Evolutionary conservation across 1,140 invertebrate genomes (phyloP), one percentile per base, ranked within the genome.

Genomic region (Drosophila rhopaloa): DNA sequence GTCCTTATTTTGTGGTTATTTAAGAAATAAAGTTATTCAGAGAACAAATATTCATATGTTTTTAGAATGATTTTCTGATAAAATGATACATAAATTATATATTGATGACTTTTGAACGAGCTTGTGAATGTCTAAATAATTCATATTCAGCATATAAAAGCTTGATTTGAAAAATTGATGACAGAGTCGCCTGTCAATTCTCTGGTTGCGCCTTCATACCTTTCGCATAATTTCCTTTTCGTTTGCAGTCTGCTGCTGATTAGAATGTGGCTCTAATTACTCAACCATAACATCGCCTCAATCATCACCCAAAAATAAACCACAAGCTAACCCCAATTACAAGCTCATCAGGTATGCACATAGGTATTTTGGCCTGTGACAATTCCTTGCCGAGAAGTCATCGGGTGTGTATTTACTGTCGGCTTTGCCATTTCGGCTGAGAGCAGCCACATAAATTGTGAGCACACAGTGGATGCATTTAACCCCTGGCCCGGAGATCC

Each of bases 401-500:
- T 35, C 43, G 24, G 58, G 54, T 53, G 54, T 59, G 6, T 71
- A 60, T 73, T 60, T 73, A 46, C 43, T 46, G 47, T 40, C 54
- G 51, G 38, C 51, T 75, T 50, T 74, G 29, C 44, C 27, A 57
- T 71, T 57, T 35, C 37, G 27, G 27, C 62, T 65, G 37, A 41
- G 38, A 58, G 40, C 24, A 77, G 55, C 43, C 51, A 32, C 78
- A 70, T 85, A 81, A 81, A 78, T 75, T 62, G 67, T 65, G 66
- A n/a, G 60, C 60, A 58, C 54, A 50, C 41, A 59, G 57, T 70
- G 61, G 74, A 84, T 84, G 81, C 81, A 72, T 84, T 83, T 84
- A 81, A 73, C 73, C 74, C 73, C 48, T 48, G 9, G 55, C 29
- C 40, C 41, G 29, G 48, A 68, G 47, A 55, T 63, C 41, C 24